Conservation (phyloP, 1,140 invertebrate species). For the Acromyrmex echinatior region DNA sequence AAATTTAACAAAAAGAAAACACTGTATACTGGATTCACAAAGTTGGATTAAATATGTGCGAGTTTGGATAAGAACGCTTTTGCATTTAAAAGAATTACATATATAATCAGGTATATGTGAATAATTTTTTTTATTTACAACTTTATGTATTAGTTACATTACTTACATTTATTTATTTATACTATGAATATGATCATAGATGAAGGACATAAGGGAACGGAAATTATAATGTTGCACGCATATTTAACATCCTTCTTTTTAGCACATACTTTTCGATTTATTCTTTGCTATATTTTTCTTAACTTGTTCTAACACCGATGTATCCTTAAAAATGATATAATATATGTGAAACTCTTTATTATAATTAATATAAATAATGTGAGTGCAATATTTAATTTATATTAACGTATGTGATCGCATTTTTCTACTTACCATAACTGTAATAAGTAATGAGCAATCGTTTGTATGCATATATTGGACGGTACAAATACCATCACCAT, state of each 20-base stretch:
- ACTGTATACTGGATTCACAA: not conserved
- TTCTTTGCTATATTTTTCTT: conserved; percentile 15
- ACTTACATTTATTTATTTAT: not conserved
- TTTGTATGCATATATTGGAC: conserved; percentile 65
- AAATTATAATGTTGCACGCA: not conserved
- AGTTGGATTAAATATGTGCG: not conserved
- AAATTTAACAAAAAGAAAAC: not conserved
- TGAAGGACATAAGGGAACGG: not conserved
- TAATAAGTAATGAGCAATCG: conserved; percentile 79
- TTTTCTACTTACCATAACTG: conserved; percentile 69
- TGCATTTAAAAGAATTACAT: not conserved
- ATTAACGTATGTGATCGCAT: conserved; percentile 13
- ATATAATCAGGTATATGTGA: not conserved
- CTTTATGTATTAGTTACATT: not conserved
- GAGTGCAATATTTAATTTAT: conserved; percentile 49
- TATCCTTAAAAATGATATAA: conserved; percentile 42
- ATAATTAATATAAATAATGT: conserved; percentile 5
- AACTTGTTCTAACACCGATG: conserved; percentile 45
- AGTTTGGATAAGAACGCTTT: no score
- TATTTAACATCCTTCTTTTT: not conserved
- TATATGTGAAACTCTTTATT: not conserved
- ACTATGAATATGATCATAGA: not conserved
- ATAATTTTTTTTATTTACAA: not conserved
- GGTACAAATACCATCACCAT: not conserved
- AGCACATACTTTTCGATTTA: not conserved